A percentile compares a stretch with the other conserved stretches of the same genome.
Evolutionary conservation across 2,888 invertebrate species (phyloP).

Genomic region (Automeris io): DNA sequence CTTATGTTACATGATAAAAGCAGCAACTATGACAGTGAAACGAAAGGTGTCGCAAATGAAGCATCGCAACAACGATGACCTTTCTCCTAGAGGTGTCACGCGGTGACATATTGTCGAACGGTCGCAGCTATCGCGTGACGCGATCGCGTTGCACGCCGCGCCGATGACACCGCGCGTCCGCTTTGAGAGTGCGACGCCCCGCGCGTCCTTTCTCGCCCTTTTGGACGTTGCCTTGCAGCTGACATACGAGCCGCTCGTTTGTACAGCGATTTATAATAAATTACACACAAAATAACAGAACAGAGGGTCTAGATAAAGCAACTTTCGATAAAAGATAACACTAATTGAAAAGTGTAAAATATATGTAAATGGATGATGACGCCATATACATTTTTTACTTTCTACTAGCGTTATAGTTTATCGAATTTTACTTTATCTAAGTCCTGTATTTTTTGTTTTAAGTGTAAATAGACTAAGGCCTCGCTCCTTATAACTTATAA

Average conservation of each 20-base stretch:
- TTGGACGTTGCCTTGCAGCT: constrained; percentile 12
- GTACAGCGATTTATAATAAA: not conserved
- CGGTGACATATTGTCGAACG: constrained; percentile 25
- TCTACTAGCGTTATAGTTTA: no score
- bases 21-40: no score
- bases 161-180: constrained; percentile 17
- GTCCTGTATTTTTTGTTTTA: no score
- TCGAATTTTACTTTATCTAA: no score
- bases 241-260: not conserved
- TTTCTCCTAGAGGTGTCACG: constrained; percentile 2
- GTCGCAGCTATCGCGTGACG: constrained; percentile 19
- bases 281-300: constrained; percentile 1
- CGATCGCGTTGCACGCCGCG: constrained; percentile 17
- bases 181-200: constrained; percentile 52
- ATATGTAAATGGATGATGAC: no score
- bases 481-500: no score
- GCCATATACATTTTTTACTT: no score
- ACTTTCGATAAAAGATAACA: not conserved
- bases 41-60: not conserved
- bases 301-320: not conserved
- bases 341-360: no score
- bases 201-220: constrained; percentile 60
- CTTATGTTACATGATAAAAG: no score
- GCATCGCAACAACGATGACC: not conserved
- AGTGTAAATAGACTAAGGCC: no score